These are phyloP conservation scores for Prunella himalayana DNA, from an alignment of 2,113 vertebrate genomes.

Conservation along the genomic window DNA sequence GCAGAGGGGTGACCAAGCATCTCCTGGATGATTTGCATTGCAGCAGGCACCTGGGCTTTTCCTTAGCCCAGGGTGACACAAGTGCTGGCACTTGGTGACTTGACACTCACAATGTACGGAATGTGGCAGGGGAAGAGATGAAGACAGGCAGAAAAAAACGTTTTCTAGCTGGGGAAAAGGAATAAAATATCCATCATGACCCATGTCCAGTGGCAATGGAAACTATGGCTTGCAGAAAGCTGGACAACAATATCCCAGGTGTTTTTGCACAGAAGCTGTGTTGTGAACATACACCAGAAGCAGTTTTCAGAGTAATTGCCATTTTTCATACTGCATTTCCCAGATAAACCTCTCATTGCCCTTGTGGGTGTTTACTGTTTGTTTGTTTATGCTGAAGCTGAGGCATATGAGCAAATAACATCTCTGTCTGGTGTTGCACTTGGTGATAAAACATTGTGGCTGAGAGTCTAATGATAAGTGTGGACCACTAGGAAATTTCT, in stretches of 20 bases:
- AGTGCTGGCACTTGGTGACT: neutral
- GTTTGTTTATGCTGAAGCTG: neutral
- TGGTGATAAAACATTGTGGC: neutral
- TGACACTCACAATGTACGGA: neutral
- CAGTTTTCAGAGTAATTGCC: neutral
- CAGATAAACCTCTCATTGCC: neutral
- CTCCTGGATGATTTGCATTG: neutral
- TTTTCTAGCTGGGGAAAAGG: neutral
- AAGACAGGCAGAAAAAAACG: neutral
- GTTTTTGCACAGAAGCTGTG: neutral
- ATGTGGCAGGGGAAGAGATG: neutral
- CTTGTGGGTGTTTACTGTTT: neutral
- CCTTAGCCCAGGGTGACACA: neutral
- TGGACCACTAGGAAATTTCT: neutral
- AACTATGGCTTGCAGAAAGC: neutral
- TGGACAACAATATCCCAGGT: neutral
- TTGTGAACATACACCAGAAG: neutral
- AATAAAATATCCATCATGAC: neutral
- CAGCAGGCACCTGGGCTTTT: neutral
- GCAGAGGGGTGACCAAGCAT: slow-evolving; percentile 12
- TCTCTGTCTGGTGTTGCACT: neutral
- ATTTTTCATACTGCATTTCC: neutral
- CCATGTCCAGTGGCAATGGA: neutral
- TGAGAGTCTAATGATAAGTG: neutral
- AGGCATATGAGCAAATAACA: neutral